Percentiles rank a stretch among this genome's conserved stretches.
Evolutionary conservation across 2,113 vertebrate genomes (phyloP).

Genomic region (Silurus meridionalis): DNA sequence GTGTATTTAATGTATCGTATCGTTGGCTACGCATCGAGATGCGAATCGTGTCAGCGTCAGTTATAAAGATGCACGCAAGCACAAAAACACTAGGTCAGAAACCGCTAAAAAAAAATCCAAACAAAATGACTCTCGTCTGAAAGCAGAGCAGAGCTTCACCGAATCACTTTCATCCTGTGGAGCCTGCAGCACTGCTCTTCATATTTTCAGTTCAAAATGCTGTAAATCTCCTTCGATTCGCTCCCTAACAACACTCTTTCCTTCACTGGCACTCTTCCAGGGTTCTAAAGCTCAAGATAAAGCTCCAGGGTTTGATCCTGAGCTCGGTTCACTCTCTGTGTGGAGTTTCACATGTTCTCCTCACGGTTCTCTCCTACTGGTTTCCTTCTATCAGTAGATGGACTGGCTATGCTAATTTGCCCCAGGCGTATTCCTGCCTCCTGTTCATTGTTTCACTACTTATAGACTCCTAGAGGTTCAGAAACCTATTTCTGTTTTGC

Average conservation of each 20-base stretch:
- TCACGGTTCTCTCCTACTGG: background rate
- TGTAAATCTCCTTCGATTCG: background rate
- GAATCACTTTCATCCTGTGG: background rate
- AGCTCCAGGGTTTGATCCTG: background rate
- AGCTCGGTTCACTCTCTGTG: background rate
- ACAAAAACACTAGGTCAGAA: background rate
- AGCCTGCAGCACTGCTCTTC: background rate
- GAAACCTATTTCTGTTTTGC: constrained; percentile 1
- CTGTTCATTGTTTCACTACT: background rate
- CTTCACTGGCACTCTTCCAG: background rate
- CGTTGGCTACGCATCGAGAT: too few species aligned
- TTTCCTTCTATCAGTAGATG: background rate
- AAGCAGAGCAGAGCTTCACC: background rate
- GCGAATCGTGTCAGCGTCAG: too few species aligned
- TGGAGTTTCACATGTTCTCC: background rate
- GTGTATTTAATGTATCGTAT: too few species aligned
- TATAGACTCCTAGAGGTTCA: background rate
- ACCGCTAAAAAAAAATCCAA: background rate
- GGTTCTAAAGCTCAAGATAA: background rate
- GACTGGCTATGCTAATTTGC: background rate
- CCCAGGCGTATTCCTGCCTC: background rate
- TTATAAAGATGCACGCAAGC: too few species aligned
- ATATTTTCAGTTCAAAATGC: background rate
- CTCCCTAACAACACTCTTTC: background rate
- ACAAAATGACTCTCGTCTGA: background rate